Conservation (phyloP, 2,113 vertebrate species). For the Aviceda subcristata region DNA sequence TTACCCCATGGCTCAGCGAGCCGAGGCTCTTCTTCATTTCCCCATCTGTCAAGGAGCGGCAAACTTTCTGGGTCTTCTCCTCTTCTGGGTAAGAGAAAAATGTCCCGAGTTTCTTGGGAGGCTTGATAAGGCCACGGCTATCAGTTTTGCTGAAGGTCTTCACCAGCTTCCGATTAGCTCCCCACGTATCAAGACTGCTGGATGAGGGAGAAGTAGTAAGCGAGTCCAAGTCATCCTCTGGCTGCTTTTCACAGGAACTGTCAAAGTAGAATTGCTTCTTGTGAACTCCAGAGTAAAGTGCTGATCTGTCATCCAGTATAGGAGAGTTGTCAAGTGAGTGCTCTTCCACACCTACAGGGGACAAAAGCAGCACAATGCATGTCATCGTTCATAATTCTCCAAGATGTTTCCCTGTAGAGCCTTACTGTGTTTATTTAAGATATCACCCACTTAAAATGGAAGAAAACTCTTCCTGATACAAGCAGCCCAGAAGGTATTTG, state of each 20-base stretch:
- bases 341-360: constrained; percentile 75
- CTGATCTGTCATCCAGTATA: constrained; percentile 82
- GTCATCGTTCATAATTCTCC: not conserved
- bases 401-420: not conserved
- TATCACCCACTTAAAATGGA: not conserved
- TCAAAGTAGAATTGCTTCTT: constrained; percentile 85
- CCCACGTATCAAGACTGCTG: constrained; percentile 89
- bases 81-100: constrained; percentile 90
- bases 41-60: constrained; percentile 88
- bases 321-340: constrained; percentile 78
- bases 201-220: constrained; percentile 89
- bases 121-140: constrained; percentile 88
- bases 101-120: constrained; percentile 88
- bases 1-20: constrained; percentile 95
- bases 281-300: constrained; percentile 91
- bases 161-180: constrained; percentile 87
- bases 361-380: not conserved
- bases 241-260: constrained; percentile 82
- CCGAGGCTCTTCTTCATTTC: constrained; percentile 91
- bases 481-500: not conserved
- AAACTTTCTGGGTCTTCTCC: constrained; percentile 88
- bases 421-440: not conserved
- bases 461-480: not conserved
- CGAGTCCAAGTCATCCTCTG: constrained; percentile 84
- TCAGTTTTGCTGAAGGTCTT: constrained; percentile 90